Base-by-base conservation (phyloP, 2,113 vertebrate genomes). In the Cebus imitator region DNA sequence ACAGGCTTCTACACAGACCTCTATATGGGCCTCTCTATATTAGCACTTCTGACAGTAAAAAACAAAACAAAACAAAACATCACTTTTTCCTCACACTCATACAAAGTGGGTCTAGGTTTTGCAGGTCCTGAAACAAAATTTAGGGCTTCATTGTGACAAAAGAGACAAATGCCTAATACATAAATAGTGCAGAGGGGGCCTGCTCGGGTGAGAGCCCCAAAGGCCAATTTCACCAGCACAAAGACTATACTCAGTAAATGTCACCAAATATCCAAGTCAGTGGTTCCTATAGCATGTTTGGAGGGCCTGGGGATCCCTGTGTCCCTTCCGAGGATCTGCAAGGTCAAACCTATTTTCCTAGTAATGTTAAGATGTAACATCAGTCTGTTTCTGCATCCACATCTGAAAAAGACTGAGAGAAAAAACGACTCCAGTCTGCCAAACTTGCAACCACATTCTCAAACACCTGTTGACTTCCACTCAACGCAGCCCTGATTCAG, bases 301-400 rank as follows among this genome's bases (percentile, higher is more conserved):
- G 11, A 11, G 37, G 6, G 0, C 32, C 27, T 43, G 13, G 10
- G 58, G 5, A 9, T 8, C 9, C 9, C 48, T 23, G 6, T 21
- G 20, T 16, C 35, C n/a, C 23, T 8, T 30, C 66, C 37, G 25
- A 35, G 57, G 12, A 78, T 17, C 13, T 78, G 5, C 23, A 78
- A 68, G 14, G n/a, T 76, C 13, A 52, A 57, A 27, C 20, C 43
- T 21, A 76, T 70, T 92, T 95, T 87, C 73, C 52, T 18, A 76
- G 9, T 73, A 35, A 86, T 66, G 37, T 25, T 35, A 81, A 79
- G 14, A 86, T 40, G 3, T 57, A 37, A 70, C 27, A 30, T 27
- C 50, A 14, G 48, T 23, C 16, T 20, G 48, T 27, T 48, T 70
- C 45, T 48, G 40, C 20, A 48, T 18, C 8, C 23, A 23, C 2